Conservation (phyloP, 2,888 invertebrate species). For the Subacronicta megacephala region DNA sequence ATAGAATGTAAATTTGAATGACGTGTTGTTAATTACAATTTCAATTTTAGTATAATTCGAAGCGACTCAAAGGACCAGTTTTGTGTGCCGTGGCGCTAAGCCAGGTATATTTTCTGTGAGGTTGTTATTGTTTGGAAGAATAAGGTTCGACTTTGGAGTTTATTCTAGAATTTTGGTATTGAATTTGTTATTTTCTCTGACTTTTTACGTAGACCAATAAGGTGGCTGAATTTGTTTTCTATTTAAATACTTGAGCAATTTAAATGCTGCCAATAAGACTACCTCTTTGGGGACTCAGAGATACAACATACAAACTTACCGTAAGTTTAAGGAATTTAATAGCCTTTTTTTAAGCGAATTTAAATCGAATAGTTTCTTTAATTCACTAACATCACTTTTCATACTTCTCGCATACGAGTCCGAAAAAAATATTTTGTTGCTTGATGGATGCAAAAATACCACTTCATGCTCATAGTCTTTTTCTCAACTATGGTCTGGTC, state of each 20-base stretch:
- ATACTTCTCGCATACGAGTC: no score
- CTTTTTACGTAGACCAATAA: conserved; percentile 2
- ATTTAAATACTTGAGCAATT: no score
- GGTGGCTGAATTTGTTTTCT: background rate
- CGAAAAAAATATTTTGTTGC: no score
- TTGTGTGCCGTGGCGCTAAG: conserved; percentile 25
- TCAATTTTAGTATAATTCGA: conserved; percentile 58
- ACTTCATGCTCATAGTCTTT: no score
- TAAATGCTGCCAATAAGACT: no score
- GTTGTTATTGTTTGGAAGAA: conserved; percentile 34
- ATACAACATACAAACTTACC: no score
- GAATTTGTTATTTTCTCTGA: conserved; percentile 13
- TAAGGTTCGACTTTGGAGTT: conserved; percentile 19
- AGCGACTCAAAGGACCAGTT: conserved; percentile 45
- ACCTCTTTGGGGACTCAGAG: background rate
- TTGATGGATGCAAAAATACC: no score
- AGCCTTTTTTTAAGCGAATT: no score
- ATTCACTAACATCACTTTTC: no score
- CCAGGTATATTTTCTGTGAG: conserved; percentile 31
- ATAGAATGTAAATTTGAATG: conserved; percentile 21
- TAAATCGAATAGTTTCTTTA: no score
- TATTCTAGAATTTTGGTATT: conserved; percentile 21
- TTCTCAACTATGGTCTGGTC: no score
- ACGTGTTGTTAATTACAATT: conserved; percentile 52
- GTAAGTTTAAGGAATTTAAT: no score